Percentiles rank a stretch among this genome's conserved stretches.
Conservation (phyloP, 2,113 vertebrate genomes). For the Mesitornis unicolor region DNA sequence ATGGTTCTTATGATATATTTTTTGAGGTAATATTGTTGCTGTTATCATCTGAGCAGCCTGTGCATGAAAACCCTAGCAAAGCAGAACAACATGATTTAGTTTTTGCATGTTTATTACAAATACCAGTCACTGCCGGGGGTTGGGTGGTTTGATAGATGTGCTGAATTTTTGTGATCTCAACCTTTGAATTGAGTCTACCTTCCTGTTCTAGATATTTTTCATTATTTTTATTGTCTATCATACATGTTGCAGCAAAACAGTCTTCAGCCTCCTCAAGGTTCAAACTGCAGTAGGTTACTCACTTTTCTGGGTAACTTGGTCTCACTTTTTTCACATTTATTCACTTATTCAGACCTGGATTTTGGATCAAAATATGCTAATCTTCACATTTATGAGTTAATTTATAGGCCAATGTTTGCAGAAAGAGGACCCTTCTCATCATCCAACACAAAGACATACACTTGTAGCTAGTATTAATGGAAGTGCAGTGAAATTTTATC, state of each 20-base stretch:
- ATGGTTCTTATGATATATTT: not conserved
- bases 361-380: not conserved
- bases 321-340: not conserved
- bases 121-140: not conserved
- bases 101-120: not conserved
- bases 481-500: not conserved
- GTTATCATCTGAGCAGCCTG: not conserved
- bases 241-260: not conserved
- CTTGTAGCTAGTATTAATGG: not conserved
- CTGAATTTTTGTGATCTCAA: not conserved
- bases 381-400: not conserved
- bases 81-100: not conserved
- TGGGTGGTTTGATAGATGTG: not conserved
- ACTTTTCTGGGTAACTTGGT: not conserved
- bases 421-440: not conserved
- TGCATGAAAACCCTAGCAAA: not conserved
- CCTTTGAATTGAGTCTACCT: not conserved
- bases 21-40: slow-evolving; percentile 11
- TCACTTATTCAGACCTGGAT: not conserved
- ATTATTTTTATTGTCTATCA: not conserved
- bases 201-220: not conserved
- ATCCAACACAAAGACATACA: not conserved
- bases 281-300: not conserved
- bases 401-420: not conserved
- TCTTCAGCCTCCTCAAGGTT: not conserved